Percentiles rank a stretch among this genome's conserved stretches.
Evolutionary conservation across 1,140 invertebrate genomes (phyloP).

Genomic region (Nephotettix cincticeps): DNA sequence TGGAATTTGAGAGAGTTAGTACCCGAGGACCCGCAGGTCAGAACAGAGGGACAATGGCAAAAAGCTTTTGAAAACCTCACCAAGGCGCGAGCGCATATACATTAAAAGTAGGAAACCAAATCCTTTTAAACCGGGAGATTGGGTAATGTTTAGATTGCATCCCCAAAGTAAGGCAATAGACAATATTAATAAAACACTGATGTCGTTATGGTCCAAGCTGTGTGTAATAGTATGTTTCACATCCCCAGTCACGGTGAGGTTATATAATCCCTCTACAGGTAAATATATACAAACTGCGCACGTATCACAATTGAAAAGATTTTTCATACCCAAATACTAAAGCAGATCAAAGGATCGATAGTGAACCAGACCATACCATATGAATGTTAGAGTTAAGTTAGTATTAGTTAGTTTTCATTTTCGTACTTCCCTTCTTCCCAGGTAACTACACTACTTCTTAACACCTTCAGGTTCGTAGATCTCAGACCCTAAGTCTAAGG

Average conservation of each 20-base stretch:
- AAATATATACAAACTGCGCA: not conserved
- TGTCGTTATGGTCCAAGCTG: not conserved
- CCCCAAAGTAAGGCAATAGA: not conserved
- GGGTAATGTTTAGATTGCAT: not conserved
- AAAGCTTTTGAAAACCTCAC: not conserved
- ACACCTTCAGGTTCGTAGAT: not conserved
- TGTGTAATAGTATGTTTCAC: not conserved
- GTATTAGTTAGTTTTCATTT: not conserved
- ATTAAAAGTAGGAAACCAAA: not conserved
- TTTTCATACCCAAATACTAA: not conserved
- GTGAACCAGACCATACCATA: not conserved
- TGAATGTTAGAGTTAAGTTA: not conserved
- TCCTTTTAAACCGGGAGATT: not conserved
- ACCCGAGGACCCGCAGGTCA: not conserved
- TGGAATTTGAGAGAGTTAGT: not conserved
- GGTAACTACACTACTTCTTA: not conserved
- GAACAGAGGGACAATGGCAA: not conserved
- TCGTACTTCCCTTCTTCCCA: not conserved
- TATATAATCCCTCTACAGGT: not conserved
- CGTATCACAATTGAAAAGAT: not conserved
- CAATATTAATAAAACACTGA: not conserved
- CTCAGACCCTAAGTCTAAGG: not conserved
- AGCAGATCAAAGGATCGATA: not conserved
- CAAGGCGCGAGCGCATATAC: not conserved
- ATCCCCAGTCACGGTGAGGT: not conserved